Evolutionary conservation across 2,797 vertebrate species (phyloP).

Genomic region (Danio albolineatus): DNA sequence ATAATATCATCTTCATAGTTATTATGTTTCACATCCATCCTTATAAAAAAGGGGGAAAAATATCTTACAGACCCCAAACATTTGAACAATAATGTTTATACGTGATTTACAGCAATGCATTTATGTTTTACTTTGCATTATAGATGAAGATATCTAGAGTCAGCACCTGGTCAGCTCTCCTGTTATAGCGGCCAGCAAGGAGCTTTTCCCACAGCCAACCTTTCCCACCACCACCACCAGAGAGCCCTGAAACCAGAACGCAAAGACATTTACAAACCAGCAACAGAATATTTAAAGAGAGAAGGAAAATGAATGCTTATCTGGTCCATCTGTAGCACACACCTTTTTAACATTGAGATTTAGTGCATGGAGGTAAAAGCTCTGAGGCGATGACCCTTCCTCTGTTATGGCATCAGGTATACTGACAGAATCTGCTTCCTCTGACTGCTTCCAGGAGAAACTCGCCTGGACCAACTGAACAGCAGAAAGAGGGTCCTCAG

Average conservation of each 20-base stretch:
- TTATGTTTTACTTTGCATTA: no score
- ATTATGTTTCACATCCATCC: no score
- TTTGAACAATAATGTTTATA: no score
- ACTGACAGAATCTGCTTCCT: conserved; percentile 20
- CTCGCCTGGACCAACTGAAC: conserved; percentile 82
- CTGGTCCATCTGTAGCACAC: conserved; percentile 13
- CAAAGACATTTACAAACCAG: conserved; percentile 1
- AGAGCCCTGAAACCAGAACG: conserved; percentile 78
- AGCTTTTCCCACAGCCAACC: conserved; percentile 95
- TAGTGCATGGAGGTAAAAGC: conserved; percentile 80
- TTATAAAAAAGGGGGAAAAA: no score
- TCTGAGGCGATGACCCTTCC: conserved; percentile 50
- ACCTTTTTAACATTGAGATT: conserved; percentile 87
- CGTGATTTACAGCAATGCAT: no score
- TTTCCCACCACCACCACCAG: conserved; percentile 92
- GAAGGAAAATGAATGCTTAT: background rate
- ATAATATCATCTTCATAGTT: no score
- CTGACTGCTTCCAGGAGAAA: conserved; percentile 85
- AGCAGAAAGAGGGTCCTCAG: conserved; percentile 73
- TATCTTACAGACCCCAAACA: no score
- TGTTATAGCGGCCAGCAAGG: conserved; percentile 88
- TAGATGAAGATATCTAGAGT: background rate
- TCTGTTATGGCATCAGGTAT: conserved; percentile 35
- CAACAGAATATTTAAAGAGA: background rate
- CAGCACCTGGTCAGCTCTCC: conserved; percentile 92